These are phyloP conservation scores for Lagothrix lagotricha DNA, from an alignment of 2,797 vertebrate genomes.

Conservation along the genomic window DNA sequence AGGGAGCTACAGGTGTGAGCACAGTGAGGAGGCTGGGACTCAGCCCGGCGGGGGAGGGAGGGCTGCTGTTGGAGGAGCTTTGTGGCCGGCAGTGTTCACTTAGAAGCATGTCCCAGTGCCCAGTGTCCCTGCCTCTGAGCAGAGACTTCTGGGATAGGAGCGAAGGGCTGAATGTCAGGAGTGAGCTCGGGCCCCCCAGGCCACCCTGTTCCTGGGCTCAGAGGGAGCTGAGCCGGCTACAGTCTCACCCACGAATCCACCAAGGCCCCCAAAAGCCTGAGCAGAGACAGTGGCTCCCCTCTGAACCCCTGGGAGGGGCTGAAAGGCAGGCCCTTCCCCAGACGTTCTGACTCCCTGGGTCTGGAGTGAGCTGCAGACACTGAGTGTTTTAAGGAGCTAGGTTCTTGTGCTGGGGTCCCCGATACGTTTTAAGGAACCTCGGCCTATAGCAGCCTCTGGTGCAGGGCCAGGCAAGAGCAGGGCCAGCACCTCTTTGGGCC, in stretches of 20 bases:
- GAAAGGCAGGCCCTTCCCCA: neutral
- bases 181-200: fast-evolving
- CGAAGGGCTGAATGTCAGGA: neutral
- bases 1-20: neutral
- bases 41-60: too few species aligned
- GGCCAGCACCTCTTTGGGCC: too few species aligned
- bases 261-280: neutral
- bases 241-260: neutral
- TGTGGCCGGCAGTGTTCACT: neutral
- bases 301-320: neutral
- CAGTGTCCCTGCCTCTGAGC: neutral
- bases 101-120: too few species aligned
- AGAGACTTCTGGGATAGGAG: fast-evolving
- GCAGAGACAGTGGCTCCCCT: fast-evolving
- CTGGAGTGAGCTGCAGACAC: fast-evolving
- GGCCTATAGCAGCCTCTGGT: neutral
- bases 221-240: neutral
- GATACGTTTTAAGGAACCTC: neutral
- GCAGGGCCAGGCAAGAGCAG: neutral
- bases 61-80: neutral
- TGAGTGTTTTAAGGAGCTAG: neutral
- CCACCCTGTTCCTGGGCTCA: neutral
- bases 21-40: fast-evolving
- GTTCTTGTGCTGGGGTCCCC: neutral
- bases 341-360: neutral